These are phyloP conservation scores for Cyclopterus lumpus DNA, from an alignment of 2,797 vertebrate species.

Conservation along the genomic window DNA sequence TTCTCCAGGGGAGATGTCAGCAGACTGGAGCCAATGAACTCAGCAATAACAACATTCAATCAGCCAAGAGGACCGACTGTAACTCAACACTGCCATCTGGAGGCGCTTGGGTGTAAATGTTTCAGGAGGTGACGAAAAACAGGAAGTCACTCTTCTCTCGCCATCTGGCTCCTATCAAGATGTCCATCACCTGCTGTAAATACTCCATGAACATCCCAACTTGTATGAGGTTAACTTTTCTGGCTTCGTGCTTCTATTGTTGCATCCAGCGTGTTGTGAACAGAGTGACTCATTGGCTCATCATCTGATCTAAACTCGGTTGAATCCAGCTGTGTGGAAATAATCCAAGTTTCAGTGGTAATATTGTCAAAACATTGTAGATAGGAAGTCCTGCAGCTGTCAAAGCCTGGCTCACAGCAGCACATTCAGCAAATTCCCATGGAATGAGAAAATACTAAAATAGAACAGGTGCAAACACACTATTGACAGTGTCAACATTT, in stretches of 20 bases:
- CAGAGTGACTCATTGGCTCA: conserved; percentile 1
- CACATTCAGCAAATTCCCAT: not conserved
- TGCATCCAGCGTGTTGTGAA: not conserved
- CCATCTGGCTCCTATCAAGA: conserved; percentile 24
- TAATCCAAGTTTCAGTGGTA: not conserved
- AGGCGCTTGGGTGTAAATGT: conserved; percentile 38
- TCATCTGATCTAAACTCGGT: not conserved
- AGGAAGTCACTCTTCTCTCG: not conserved
- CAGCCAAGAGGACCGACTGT: not conserved
- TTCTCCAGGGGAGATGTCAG: conserved; percentile 42
- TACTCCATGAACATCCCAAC: not conserved
- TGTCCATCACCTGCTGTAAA: conserved; percentile 9
- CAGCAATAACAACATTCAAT: conserved; percentile 5
- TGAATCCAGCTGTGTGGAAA: not conserved
- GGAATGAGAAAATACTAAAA: not conserved
- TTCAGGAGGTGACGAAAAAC: not conserved
- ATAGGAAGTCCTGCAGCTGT: not conserved
- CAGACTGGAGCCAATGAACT: conserved; percentile 26
- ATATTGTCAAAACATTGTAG: not conserved
- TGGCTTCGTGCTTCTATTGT: not conserved
- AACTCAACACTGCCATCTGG: conserved; percentile 71
- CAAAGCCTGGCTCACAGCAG: not conserved
- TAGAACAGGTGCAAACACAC: not conserved
- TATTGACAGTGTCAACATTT: not conserved
- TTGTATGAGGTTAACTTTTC: not conserved